These are phyloP conservation scores for Ochropacha duplaris DNA, from an alignment of 2,888 invertebrate species.

Conservation along the genomic window DNA sequence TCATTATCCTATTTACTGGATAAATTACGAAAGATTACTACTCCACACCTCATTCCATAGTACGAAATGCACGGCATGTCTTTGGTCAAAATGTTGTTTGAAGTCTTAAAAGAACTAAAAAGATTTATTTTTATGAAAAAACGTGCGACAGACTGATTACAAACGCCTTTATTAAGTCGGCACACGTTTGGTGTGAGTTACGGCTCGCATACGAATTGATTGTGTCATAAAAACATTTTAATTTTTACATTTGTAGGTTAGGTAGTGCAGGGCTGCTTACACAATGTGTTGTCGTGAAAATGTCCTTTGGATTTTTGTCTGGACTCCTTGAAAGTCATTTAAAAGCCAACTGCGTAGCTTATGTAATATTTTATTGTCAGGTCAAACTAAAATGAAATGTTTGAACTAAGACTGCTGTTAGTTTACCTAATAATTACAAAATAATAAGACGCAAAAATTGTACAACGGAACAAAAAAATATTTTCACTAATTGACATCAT, in stretches of 20 bases:
- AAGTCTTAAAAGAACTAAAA: conserved; percentile 44
- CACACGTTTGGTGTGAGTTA: conserved; percentile 37
- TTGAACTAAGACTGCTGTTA: too few species aligned
- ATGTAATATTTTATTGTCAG: not conserved
- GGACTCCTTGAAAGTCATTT: not conserved
- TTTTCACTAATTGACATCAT: too few species aligned
- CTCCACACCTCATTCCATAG: conserved; percentile 41
- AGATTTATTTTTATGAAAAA: conserved; percentile 45
- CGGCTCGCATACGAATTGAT: conserved; percentile 46
- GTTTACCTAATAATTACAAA: too few species aligned
- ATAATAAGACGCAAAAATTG: too few species aligned
- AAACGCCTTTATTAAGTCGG: conserved; percentile 44
- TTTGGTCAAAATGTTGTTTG: conserved; percentile 35
- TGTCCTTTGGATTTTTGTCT: conserved; percentile 1
- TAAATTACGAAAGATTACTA: conserved; percentile 42
- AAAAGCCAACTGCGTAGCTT: not conserved
- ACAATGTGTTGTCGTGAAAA: not conserved
- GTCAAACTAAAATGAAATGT: too few species aligned
- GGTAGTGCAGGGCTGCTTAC: not conserved
- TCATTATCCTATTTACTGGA: conserved; percentile 26
- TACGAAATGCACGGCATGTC: conserved; percentile 31
- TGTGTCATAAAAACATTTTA: conserved; percentile 31
- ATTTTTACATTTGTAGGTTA: conserved; percentile 10
- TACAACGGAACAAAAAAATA: too few species aligned
- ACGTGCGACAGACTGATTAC: conserved; percentile 46